Conservation (phyloP, 2,888 invertebrate genomes). For the Sphecodes monilicornis region DNA sequence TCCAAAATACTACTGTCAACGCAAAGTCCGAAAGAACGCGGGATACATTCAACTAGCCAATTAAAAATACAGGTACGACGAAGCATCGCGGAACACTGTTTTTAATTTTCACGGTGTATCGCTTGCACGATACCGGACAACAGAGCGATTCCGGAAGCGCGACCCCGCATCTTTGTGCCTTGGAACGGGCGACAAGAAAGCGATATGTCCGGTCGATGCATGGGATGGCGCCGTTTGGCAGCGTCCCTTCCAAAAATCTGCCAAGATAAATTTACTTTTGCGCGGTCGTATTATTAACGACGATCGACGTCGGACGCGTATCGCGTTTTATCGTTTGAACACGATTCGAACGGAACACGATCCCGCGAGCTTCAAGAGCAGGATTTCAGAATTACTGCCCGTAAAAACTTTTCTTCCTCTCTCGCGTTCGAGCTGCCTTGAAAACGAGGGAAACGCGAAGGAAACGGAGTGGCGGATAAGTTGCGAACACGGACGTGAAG, state of each 20-base stretch:
- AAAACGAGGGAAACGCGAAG: not conserved
- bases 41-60: conserved; percentile 39
- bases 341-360: not conserved
- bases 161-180: not conserved
- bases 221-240: conserved; percentile 55
- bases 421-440: too few species aligned
- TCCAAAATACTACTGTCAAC: conserved; percentile 55
- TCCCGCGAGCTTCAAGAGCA: not conserved
- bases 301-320: not conserved
- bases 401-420: too few species aligned
- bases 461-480: too few species aligned
- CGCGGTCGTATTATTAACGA: conserved; percentile 17
- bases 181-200: not conserved
- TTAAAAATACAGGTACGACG: conserved; percentile 27
- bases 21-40: conserved; percentile 52
- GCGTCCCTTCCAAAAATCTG: conserved; percentile 39
- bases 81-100: not conserved
- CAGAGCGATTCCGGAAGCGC: not conserved
- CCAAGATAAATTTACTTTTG: conserved; percentile 38
- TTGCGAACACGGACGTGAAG: too few species aligned
- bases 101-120: not conserved
- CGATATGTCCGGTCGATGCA: conserved; percentile 37
- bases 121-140: not conserved
- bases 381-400: not conserved
- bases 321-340: not conserved